Conservation (phyloP, 1,140 invertebrate species). For the Bombus impatiens region DNA sequence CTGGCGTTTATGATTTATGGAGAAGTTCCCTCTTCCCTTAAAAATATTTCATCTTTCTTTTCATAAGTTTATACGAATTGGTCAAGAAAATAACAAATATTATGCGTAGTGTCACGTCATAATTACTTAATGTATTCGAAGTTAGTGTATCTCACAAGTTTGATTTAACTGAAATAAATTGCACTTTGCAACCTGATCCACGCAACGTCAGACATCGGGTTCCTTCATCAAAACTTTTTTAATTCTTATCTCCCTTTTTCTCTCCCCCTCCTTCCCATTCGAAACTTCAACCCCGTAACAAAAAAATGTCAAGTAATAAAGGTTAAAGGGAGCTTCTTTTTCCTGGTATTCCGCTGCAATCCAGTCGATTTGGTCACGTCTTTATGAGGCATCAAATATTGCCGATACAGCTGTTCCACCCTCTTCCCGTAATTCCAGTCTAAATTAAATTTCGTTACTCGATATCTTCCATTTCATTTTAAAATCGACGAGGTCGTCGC, state of each 20-base stretch:
- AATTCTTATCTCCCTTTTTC: not conserved
- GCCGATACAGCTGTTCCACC: not conserved
- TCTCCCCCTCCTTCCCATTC: not conserved
- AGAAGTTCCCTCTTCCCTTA: not conserved
- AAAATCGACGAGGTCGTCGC: not conserved
- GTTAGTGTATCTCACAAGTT: not conserved
- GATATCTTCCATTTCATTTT: not conserved
- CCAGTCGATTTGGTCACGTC: not conserved
- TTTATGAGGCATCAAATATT: constrained; percentile 13
- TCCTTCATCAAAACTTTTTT: not conserved
- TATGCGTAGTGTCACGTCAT: not conserved
- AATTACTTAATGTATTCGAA: not conserved
- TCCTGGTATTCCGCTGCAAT: not conserved
- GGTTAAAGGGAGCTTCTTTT: not conserved
- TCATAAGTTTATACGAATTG: not conserved
- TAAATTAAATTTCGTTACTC: constrained; percentile 14
- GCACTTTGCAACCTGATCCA: not conserved
- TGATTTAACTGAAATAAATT: constrained; percentile 26
- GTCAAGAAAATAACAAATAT: not conserved
- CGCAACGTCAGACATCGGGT: not conserved
- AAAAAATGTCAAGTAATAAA: not conserved
- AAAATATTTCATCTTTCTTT: not conserved
- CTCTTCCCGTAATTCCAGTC: not conserved
- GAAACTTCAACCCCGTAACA: not conserved
- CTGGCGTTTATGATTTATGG: not conserved